Evolutionary conservation across 2,113 vertebrate genomes (phyloP).

Genomic region (Desmodus rotundus): DNA sequence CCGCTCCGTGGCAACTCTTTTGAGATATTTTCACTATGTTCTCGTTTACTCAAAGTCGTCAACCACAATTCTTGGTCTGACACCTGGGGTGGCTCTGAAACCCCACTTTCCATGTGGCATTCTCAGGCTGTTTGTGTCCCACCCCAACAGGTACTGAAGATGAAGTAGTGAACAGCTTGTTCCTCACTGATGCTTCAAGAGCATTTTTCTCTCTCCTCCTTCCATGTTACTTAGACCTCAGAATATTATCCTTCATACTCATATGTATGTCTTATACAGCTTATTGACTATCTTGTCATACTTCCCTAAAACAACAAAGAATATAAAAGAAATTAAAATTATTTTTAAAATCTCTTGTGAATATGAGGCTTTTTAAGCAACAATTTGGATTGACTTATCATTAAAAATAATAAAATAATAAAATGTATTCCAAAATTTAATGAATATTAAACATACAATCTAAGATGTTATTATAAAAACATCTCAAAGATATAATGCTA

Average conservation of each 20-base stretch:
- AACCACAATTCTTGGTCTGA: background rate
- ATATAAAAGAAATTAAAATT: background rate
- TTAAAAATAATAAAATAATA: background rate
- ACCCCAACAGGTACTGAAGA: background rate
- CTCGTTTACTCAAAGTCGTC: background rate
- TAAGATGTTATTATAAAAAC: background rate
- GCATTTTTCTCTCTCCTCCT: background rate
- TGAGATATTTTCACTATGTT: background rate
- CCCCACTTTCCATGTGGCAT: background rate
- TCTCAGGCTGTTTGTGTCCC: background rate
- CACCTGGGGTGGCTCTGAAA: background rate
- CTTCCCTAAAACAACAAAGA: background rate
- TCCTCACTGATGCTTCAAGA: background rate
- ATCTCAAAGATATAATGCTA: background rate
- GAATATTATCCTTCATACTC: background rate
- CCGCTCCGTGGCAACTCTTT: background rate
- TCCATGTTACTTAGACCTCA: background rate
- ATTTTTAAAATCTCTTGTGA: background rate
- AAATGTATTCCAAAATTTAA: background rate
- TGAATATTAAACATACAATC: background rate
- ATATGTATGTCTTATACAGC: background rate
- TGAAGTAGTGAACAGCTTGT: background rate
- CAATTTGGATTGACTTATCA: background rate
- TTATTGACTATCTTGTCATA: background rate
- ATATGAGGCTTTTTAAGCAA: background rate